These are phyloP conservation scores for Magallana angulata DNA, from an alignment of 1,140 invertebrate genomes.

Conservation along the genomic window DNA sequence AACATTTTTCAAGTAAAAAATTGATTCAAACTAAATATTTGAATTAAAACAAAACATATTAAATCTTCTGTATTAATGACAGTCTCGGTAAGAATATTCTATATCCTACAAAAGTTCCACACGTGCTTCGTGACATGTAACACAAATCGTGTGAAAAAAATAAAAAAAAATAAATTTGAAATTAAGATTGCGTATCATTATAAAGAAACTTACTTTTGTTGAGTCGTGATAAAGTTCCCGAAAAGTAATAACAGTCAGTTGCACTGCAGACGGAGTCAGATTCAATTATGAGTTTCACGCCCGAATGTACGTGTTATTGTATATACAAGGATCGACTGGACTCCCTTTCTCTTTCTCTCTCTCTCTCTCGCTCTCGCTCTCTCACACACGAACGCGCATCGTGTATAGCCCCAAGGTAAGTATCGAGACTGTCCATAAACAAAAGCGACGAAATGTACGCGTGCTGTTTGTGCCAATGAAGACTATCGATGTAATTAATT, in stretches of 20 bases:
- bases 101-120: no score
- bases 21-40: no score
- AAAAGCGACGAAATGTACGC: not conserved
- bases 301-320: not conserved
- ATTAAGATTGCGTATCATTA: no score
- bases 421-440: not conserved
- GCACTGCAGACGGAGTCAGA: not conserved
- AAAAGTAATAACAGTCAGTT: not conserved
- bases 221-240: not conserved
- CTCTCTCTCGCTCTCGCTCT: not conserved
- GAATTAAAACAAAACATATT: no score
- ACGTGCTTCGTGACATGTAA: no score
- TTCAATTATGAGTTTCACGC: conserved; percentile 14
- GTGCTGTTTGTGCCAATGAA: not conserved
- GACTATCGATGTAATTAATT: not conserved
- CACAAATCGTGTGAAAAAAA: no score
- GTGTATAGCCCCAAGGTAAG: not conserved
- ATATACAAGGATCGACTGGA: not conserved
- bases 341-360: not conserved
- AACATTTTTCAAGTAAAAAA: no score
- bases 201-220: not conserved
- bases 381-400: not conserved
- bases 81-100: no score
- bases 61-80: no score
- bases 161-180: no score